Base-by-base conservation (phyloP, 1,140 invertebrate species). In the Pomacea maculata region DNA sequence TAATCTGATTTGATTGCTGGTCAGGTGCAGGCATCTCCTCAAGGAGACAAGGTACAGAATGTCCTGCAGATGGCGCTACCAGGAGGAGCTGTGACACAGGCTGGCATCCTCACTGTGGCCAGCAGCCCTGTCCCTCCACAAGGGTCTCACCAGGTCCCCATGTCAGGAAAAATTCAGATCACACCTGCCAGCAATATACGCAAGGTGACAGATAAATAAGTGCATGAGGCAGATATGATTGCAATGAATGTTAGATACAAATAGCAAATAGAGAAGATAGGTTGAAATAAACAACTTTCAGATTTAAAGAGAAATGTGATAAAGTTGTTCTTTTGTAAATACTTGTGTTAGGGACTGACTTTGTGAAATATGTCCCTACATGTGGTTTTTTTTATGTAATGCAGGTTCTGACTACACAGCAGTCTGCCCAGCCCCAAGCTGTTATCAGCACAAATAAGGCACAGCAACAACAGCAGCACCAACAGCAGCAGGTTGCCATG, bases 61-160 rank as follows among this genome's bases (percentile, higher is more conserved):
- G 84, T 90, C 57, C 82, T 91, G n/a, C 89, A 90, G 78, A 90
- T 90, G 89, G 89, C 89, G n/a, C 81, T 90, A 65, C 87, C 89
- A 63, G 88, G 87, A 63, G 83, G 85, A 71, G 85, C 84, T 8
- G 75, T 89, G 9, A 87, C 85, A 64, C 85, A 86, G 64, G 85
- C 85, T 45, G 89, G 86, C 78, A 86, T 89, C 54, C 79, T 83
- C 68, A 75, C 83, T 52, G 86, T 83, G 83, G 84, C 84, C 85
- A 87, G 80, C 67, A 72, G 34, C 67, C 80, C 70, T 25, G 61
- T 68, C 79, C n/a, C 54, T 70, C 70, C 70, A n/a, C 74, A 81
- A 64, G 70, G 79, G 64, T 34, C 80, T 68, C 55, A 55, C 45
- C 79, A 80, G 61, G 63, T 61, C 34, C 55, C 76, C 29, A 25